These are phyloP conservation scores for Sepioteuthis lessoniana DNA, from an alignment of 2,888 invertebrate genomes.

Conservation along the genomic window DNA sequence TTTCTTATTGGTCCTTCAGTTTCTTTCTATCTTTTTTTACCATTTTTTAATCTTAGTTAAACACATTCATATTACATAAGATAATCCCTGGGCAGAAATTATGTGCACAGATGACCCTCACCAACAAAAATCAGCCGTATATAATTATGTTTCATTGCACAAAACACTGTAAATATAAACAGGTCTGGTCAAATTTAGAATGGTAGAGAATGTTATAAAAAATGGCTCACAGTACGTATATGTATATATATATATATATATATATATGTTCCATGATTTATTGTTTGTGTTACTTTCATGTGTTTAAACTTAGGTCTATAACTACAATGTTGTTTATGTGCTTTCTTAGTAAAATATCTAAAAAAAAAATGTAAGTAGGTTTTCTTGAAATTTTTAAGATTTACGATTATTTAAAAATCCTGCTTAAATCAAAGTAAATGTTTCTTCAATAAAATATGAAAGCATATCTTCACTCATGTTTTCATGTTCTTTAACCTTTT, in stretches of 20 bases:
- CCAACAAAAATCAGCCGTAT: not conserved
- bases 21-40: too few species aligned
- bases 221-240: not conserved
- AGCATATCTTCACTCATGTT: too few species aligned
- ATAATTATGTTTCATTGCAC: slow-evolving; percentile 9
- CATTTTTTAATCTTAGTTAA: not conserved
- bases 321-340: not conserved
- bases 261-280: not conserved
- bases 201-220: not conserved
- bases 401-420: too few species aligned
- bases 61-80: not conserved
- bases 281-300: not conserved
- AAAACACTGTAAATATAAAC: slow-evolving; percentile 8
- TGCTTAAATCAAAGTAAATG: too few species aligned
- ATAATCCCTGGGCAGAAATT: not conserved
- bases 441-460: too few species aligned
- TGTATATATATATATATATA: not conserved
- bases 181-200: not conserved
- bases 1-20: not conserved
- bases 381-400: too few species aligned
- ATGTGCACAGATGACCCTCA: not conserved
- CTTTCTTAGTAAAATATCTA: too few species aligned
- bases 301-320: not conserved
- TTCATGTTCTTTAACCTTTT: too few species aligned
- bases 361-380: too few species aligned